phyloP scores from a whole-genome alignment of 2,797 vertebrate genomes.

The Hoplostethus atlanticus region DNA sequence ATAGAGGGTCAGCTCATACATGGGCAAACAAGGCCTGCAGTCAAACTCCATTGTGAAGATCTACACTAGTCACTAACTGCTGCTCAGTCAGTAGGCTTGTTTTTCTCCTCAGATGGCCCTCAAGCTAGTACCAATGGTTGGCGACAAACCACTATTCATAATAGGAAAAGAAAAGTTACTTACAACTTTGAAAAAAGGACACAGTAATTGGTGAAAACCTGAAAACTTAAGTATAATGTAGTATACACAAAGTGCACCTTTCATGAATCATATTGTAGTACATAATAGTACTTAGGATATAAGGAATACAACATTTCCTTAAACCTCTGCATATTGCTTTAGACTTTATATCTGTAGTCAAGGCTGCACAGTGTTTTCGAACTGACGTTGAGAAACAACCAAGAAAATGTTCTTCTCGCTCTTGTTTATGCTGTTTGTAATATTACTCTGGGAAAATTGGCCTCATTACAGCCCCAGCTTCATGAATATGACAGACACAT shows the following conservation, averaged over 20 bases:
- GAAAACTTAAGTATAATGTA: no score
- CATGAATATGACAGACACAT: constrained; percentile 40
- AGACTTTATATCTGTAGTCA: background rate
- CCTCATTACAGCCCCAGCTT: constrained; percentile 43
- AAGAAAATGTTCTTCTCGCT: constrained; percentile 7
- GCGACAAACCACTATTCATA: constrained; percentile 15
- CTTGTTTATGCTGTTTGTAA: constrained; percentile 36
- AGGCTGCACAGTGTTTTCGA: background rate
- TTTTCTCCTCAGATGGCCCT: constrained; percentile 26
- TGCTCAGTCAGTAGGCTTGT: constrained; percentile 33
- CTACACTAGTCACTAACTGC: constrained; percentile 33
- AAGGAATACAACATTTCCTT: background rate
- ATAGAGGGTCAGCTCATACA: constrained; percentile 46
- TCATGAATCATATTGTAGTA: no score
- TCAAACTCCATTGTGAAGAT: constrained; percentile 41
- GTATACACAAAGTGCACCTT: no score
- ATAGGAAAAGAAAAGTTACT: constrained; percentile 25
- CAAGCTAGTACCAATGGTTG: constrained; percentile 12
- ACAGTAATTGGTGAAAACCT: no score
- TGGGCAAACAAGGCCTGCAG: constrained; percentile 38
- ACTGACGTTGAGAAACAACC: background rate
- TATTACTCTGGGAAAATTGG: constrained; percentile 37
- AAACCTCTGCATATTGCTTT: background rate
- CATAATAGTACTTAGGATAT: background rate
- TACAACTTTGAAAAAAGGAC: no score